Evolutionary conservation across 2,888 invertebrate species (phyloP).

Genomic region (Parnassius smintheus): DNA sequence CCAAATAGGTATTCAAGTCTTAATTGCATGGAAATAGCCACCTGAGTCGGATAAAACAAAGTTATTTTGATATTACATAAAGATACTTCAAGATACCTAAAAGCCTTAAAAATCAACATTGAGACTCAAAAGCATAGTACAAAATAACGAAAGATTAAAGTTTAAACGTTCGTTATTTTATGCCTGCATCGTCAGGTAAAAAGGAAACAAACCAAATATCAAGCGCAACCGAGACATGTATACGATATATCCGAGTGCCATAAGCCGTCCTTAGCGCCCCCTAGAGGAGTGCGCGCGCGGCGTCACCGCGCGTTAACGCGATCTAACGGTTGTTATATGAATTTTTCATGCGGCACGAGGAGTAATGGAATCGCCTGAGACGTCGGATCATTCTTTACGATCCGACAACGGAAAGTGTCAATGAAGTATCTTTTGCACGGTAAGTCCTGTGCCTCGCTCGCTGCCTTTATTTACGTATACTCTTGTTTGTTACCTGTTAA

Average conservation of each 20-base stretch:
- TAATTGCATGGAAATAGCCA: too few relatives aligned
- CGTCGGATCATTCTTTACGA: slow-evolving; percentile 79
- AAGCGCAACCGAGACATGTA: slow-evolving; percentile 17
- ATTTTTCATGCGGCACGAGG: slow-evolving; percentile 75
- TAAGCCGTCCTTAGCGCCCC: slow-evolving; percentile 55
- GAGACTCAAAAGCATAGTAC: too few relatives aligned
- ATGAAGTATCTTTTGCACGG: slow-evolving; percentile 49
- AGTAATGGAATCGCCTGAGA: slow-evolving; percentile 74
- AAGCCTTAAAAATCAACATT: too few relatives aligned
- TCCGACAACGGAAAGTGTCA: slow-evolving; percentile 64
- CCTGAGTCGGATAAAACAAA: too few relatives aligned
- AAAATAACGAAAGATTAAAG: too few relatives aligned
- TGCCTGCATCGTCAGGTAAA: neutral
- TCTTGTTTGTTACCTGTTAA: slow-evolving; percentile 11
- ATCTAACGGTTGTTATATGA: slow-evolving; percentile 69
- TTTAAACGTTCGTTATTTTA: too few relatives aligned
- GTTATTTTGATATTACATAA: too few relatives aligned
- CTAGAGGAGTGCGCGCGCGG: slow-evolving; percentile 58
- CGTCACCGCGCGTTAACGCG: slow-evolving; percentile 59
- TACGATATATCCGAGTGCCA: slow-evolving; percentile 32
- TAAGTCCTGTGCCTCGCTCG: slow-evolving; percentile 18
- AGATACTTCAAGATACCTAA: too few relatives aligned
- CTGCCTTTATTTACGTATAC: neutral
- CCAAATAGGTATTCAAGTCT: too few relatives aligned
- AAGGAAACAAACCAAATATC: slow-evolving; percentile 3